These are phyloP conservation scores for Branchinecta sandiegonensis DNA, from an alignment of 2,888 invertebrate species.

Conservation along the genomic window DNA sequence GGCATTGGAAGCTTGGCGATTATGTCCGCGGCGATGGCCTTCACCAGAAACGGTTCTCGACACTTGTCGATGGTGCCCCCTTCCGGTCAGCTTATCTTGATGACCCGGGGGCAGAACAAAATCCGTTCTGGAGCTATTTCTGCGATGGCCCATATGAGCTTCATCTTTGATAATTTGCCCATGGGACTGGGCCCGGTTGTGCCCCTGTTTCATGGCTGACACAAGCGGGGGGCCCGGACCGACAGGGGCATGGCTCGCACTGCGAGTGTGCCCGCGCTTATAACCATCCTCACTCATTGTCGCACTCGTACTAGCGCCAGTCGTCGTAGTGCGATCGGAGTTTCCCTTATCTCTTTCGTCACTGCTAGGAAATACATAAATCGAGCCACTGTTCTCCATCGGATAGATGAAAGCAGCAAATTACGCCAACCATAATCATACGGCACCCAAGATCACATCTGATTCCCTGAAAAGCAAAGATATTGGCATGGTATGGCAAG, in stretches of 20 bases:
- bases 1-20: conserved; percentile 72
- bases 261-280: conserved; percentile 49
- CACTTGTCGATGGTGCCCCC: conserved; percentile 33
- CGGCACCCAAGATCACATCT: too few relatives aligned
- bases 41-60: conserved; percentile 28
- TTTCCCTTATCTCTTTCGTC: conserved; percentile 2
- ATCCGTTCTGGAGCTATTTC: conserved; percentile 71
- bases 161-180: conserved; percentile 58
- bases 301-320: neutral
- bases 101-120: conserved; percentile 76
- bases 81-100: conserved; percentile 42
- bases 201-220: conserved; percentile 55
- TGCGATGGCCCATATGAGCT: conserved; percentile 47
- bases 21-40: conserved; percentile 49
- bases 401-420: too few relatives aligned
- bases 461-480: too few relatives aligned
- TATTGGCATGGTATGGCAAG: too few relatives aligned
- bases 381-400: too few relatives aligned
- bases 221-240: conserved; percentile 35
- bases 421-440: too few relatives aligned
- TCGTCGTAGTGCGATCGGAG: neutral
- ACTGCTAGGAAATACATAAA: neutral
- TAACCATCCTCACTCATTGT: neutral
- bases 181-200: conserved; percentile 71
- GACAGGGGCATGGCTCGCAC: conserved; percentile 60